These are phyloP conservation scores for Malurus leucopterus DNA, from an alignment of 2,797 vertebrate genomes.

Conservation along the genomic window DNA sequence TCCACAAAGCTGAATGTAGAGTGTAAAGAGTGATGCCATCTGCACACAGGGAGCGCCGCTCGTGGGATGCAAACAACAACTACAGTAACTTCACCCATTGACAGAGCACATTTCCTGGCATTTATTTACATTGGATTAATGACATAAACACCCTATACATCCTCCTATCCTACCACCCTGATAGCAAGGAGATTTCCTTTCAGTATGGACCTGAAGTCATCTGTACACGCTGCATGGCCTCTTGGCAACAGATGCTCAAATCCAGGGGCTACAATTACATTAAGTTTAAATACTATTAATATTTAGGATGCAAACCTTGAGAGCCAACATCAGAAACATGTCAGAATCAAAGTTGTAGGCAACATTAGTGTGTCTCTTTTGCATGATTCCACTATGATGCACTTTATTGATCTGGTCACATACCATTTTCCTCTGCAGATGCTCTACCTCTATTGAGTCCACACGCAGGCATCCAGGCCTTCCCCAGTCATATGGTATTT, in stretches of 20 bases:
- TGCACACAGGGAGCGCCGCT: neutral
- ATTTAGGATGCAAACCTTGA: neutral
- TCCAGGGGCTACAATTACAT: neutral
- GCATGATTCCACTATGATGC: neutral
- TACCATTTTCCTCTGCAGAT: neutral
- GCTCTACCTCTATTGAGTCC: neutral
- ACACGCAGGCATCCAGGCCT: neutral
- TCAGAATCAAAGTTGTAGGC: neutral
- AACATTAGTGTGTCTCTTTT: neutral
- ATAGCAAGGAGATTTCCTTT: neutral
- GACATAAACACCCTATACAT: neutral
- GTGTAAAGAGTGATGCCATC: neutral
- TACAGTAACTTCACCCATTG: neutral
- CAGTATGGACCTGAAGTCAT: neutral
- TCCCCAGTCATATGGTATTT: neutral
- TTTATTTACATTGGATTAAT: neutral
- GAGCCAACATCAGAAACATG: neutral
- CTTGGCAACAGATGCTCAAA: neutral
- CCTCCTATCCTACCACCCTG: neutral
- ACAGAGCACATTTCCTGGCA: neutral
- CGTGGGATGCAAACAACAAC: accelerated
- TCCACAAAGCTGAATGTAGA: neutral
- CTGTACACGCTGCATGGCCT: neutral
- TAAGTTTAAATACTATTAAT: neutral
- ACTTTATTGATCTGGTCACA: neutral